These are phyloP conservation scores for Chrysina gloriosa DNA, from an alignment of 2,888 invertebrate genomes.

Conservation along the genomic window DNA sequence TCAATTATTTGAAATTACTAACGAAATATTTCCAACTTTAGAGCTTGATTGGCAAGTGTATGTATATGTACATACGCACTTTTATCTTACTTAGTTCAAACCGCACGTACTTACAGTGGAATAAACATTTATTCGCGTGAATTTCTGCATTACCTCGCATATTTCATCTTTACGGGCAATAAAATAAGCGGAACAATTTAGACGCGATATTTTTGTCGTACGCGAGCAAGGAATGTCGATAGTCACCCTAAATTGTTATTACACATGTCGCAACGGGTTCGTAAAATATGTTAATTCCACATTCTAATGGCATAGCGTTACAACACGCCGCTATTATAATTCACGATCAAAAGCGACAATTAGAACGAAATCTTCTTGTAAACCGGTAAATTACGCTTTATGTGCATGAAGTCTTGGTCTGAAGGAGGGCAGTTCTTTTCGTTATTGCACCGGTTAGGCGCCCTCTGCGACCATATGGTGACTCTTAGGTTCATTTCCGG, in stretches of 20 bases:
- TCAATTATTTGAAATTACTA: no score
- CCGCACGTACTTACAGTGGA: no score
- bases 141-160: no score
- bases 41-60: no score
- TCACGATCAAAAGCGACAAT: background rate
- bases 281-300: background rate
- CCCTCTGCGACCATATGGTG: conserved; percentile 54
- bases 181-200: background rate
- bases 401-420: background rate
- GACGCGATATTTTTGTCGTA: no score
- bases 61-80: no score
- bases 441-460: conserved; percentile 30
- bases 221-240: background rate
- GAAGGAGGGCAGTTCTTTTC: background rate
- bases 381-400: background rate
- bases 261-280: background rate
- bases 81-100: no score
- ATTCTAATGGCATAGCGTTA: background rate
- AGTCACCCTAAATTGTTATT: background rate
- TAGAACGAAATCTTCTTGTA: background rate
- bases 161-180: no score
- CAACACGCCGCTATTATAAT: background rate
- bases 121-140: no score
- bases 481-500: conserved; percentile 53
- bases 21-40: no score